Evolutionary conservation across 2,113 vertebrate genomes (phyloP), one percentile per base, ranked within the genome.

Genomic region (Trematomus loennbergii): DNA sequence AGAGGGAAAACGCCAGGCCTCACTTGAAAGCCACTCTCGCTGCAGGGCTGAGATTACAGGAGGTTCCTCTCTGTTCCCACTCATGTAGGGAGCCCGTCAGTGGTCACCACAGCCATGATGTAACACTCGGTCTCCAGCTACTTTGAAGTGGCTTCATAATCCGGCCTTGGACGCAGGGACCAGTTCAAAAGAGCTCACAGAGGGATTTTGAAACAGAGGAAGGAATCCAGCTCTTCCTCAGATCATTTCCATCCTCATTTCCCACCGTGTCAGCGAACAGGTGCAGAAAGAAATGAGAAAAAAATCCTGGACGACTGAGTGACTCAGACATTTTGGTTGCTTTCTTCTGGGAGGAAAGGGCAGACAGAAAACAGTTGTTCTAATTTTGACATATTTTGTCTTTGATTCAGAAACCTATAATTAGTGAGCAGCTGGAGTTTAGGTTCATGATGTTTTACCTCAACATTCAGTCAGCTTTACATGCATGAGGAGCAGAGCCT

Each of bases 91-190:
- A 81, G 45, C 48, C 13, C 17, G 13, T 75, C 82, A 78, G 65
- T 61, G 87, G 86, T 83, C 87, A 83, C 81, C 63, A 54, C 64
- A 4, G 76, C 75, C 75, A 58, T 61, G 78, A 76, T 83, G 84
- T 69, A 84, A 87, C 78, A 17, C 36, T 4, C 49, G 2, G 78
- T 62, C 83, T 65, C 74, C 69, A 33, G 71, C 46, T 29, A 36
- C 87, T 92, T 91, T 91, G 86, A 91, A 93, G 92, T 87, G 87
- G 83, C 68, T 65, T 83, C 75, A 85, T 90, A 87, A 90, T 85
- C 79, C 40, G 29, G 72, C 54, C 49, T 81, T 79, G 77, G 85
- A 86, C n/a, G 25, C 16, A 6, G 2, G 1, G 33, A 6, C 17
- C 33, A 76, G 77, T 85, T 87, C 66, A 88, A 78, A 91, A 82